A percentile compares a stretch with the other conserved stretches of the same genome.
Conservation (phyloP, 2,888 invertebrate species). For the Gari tellinella region DNA sequence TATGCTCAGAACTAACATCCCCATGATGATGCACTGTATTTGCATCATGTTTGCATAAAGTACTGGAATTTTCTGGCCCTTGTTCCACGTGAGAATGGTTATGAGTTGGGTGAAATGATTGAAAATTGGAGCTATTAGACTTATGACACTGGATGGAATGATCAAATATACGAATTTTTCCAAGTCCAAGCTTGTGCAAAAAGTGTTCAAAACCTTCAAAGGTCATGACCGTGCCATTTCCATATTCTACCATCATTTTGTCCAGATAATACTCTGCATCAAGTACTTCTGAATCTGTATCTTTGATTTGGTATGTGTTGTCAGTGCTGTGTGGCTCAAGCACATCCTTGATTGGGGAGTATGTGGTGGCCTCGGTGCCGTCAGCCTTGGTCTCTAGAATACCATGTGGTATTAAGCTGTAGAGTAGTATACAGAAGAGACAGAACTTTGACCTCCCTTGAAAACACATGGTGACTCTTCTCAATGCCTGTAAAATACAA, state of each 20-base stretch:
- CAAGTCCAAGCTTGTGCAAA: slow-evolving; percentile 56
- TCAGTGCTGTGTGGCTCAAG: too few species aligned
- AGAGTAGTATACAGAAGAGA: too few species aligned
- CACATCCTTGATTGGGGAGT: too few species aligned
- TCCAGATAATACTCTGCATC: slow-evolving; percentile 43
- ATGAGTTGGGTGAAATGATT: slow-evolving; percentile 29
- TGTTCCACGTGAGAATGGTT: slow-evolving; percentile 17
- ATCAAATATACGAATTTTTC: slow-evolving; percentile 32
- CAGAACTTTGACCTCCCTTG: too few species aligned
- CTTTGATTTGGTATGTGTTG: too few species aligned
- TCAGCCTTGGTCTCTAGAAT: too few species aligned
- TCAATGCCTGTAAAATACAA: too few species aligned
- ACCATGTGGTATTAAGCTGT: too few species aligned
- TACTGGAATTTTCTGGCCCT: not conserved
- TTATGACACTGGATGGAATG: slow-evolving; percentile 34
- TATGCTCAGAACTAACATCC: slow-evolving; percentile 9
- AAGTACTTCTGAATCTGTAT: not conserved
- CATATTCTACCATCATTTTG: slow-evolving; percentile 61
- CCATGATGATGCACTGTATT: slow-evolving; percentile 9
- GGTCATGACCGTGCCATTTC: slow-evolving; percentile 51
- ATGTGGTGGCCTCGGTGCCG: too few species aligned
- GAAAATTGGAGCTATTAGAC: slow-evolving; percentile 22
- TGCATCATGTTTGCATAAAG: slow-evolving; percentile 5
- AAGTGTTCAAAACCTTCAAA: slow-evolving; percentile 68
- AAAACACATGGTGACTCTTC: too few species aligned